Conservation (phyloP, 1,140 invertebrate genomes). For the Drosophila nigrodunni region DNA sequence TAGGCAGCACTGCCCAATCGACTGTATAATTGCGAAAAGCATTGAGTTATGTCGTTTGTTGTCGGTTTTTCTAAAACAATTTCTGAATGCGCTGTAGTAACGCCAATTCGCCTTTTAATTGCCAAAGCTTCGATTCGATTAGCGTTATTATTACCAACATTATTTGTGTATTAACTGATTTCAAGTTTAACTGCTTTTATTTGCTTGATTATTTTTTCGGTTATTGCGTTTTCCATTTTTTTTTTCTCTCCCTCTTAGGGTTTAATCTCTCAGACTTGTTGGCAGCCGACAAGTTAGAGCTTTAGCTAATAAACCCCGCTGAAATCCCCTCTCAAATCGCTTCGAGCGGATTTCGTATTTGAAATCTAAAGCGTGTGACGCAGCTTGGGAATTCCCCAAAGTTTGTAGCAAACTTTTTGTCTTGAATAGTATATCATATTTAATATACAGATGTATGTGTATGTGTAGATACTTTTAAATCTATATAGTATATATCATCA, state of each 20-base stretch:
- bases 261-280: constrained; percentile 51
- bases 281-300: constrained; percentile 40
- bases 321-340: neutral
- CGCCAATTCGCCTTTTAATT: constrained; percentile 51
- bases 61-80: constrained; percentile 50
- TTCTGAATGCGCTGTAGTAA: constrained; percentile 49
- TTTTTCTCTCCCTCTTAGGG: constrained; percentile 27
- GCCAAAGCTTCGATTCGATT: constrained; percentile 49
- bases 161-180: constrained; percentile 29
- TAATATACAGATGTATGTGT: constrained; percentile 48
- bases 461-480: neutral
- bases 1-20: neutral
- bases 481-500: constrained; percentile 6
- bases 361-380: constrained; percentile 56
- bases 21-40: constrained; percentile 18
- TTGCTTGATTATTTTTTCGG: constrained; percentile 7
- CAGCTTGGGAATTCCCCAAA: constrained; percentile 76
- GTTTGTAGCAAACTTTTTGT: constrained; percentile 71
- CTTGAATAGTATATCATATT: constrained; percentile 33
- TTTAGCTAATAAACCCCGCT: constrained; percentile 34
- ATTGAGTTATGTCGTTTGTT: neutral
- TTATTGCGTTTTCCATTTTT: constrained; percentile 3
- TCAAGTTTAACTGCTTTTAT: constrained; percentile 52
- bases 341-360: constrained; percentile 30
- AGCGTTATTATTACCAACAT: constrained; percentile 27